Evolutionary conservation across 2,113 vertebrate genomes (phyloP).

Genomic region (Aythya baeri): DNA sequence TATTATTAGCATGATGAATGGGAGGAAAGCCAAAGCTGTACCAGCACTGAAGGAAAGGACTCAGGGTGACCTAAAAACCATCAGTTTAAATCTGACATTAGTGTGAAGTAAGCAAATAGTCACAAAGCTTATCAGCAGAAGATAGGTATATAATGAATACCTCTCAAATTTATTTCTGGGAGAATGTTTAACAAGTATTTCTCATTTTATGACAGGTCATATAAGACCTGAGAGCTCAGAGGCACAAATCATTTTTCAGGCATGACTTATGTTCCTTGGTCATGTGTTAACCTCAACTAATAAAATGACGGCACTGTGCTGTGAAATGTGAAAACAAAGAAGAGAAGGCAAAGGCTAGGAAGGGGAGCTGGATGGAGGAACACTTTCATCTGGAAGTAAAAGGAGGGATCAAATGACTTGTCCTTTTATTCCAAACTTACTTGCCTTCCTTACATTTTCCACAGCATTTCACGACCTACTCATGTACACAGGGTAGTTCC

Average conservation of each 20-base stretch:
- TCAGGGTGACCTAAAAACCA: slow-evolving; percentile 9
- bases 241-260: background rate
- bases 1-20: slow-evolving; percentile 60
- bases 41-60: background rate
- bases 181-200: background rate
- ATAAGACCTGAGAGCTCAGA: background rate
- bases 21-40: slow-evolving; percentile 38
- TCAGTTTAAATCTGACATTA: background rate
- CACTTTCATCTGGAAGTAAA: background rate
- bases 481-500: background rate
- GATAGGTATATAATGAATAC: background rate
- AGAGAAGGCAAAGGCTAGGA: background rate
- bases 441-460: background rate
- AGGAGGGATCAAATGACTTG: background rate
- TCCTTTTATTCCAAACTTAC: background rate
- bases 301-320: background rate
- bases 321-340: background rate
- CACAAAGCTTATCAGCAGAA: background rate
- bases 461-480: background rate
- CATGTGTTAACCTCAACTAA: background rate
- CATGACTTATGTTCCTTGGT: background rate
- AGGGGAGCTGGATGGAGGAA: background rate
- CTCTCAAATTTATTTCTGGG: background rate
- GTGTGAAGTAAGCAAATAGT: background rate
- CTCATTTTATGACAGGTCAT: background rate